Evolutionary conservation across 2,888 invertebrate genomes (phyloP).

Genomic region (Dione juno): DNA sequence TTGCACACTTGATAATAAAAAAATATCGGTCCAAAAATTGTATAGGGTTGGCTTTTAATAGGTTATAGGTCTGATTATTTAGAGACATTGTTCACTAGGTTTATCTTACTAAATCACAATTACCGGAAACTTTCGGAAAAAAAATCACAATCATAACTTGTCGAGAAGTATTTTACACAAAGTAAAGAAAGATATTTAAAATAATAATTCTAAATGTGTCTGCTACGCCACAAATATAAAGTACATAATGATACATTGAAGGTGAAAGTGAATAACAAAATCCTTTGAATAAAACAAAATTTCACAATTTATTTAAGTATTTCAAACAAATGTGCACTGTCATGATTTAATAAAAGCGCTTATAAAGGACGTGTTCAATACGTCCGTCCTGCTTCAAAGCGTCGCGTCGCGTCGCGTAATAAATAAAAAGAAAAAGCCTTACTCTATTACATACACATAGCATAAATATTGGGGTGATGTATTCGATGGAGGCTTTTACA

Average conservation of each 20-base stretch:
- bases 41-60: too few species aligned
- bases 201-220: too few species aligned
- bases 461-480: constrained; percentile 41
- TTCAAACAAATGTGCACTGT: constrained; percentile 5
- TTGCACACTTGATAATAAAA: too few species aligned
- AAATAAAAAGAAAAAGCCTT: constrained; percentile 36
- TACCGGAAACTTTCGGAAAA: too few species aligned
- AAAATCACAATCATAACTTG: too few species aligned
- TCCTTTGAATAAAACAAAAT: not conserved
- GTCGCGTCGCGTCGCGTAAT: constrained; percentile 25
- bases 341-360: constrained; percentile 11
- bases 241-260: too few species aligned
- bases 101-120: too few species aligned
- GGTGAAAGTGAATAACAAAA: not conserved
- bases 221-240: not conserved
- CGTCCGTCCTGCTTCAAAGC: constrained; percentile 14
- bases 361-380: constrained; percentile 26
- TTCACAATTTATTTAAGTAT: not conserved
- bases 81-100: too few species aligned
- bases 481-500: constrained; percentile 40
- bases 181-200: too few species aligned
- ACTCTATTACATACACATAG: constrained; percentile 39
- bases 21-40: too few species aligned
- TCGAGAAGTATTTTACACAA: too few species aligned
- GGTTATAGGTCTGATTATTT: too few species aligned